Conservation (phyloP, 2,888 invertebrate genomes). For the Melieria crassipennis region DNA sequence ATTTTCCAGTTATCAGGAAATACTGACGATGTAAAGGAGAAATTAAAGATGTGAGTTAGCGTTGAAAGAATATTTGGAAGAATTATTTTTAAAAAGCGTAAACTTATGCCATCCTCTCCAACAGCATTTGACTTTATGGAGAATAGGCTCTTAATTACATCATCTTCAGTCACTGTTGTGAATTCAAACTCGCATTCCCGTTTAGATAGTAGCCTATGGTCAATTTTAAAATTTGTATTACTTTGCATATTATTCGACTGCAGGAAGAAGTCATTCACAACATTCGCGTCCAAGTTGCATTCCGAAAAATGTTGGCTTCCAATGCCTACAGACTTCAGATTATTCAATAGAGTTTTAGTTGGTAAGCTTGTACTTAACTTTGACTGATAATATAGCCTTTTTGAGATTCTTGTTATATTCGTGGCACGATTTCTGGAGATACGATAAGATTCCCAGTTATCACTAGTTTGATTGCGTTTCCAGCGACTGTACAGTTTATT, state of each 20-base stretch:
- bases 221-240: neutral
- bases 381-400: neutral
- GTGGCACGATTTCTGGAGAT: too few species aligned
- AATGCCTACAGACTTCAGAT: conserved; percentile 7
- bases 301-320: neutral
- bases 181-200: neutral
- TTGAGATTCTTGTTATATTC: too few species aligned
- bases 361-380: neutral
- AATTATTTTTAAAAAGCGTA: neutral
- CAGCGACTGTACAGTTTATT: too few species aligned
- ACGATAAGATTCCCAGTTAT: too few species aligned
- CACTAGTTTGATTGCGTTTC: too few species aligned
- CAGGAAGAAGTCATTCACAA: neutral
- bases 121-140: neutral
- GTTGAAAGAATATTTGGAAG: too few species aligned
- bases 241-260: conserved; percentile 2
- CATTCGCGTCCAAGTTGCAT: neutral
- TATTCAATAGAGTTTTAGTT: neutral
- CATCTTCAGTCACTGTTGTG: neutral
- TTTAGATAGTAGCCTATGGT: neutral
- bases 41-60: too few species aligned
- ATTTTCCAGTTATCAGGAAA: too few species aligned
- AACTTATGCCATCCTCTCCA: neutral
- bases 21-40: too few species aligned
- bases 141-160: neutral